Percentiles rank a stretch among this genome's conserved stretches.
Evolutionary conservation across 1,140 invertebrate species (phyloP).

Genomic region (Drosophila arawakana): DNA sequence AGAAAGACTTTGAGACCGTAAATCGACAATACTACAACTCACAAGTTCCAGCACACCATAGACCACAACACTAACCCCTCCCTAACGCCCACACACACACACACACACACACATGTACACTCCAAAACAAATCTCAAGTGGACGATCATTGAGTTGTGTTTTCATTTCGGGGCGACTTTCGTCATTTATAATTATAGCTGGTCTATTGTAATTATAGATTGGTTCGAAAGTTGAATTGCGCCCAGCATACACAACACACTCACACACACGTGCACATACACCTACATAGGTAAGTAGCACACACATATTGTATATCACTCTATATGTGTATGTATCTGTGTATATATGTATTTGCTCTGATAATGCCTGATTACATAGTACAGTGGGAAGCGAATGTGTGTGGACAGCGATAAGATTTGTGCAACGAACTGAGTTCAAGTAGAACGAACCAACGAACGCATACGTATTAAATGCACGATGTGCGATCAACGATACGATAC

Average conservation of each 20-base stretch:
- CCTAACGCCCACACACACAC: neutral
- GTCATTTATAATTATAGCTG: constrained; percentile 79
- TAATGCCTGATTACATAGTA: constrained; percentile 43
- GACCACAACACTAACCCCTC: neutral
- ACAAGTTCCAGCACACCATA: neutral
- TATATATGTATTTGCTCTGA: constrained; percentile 32
- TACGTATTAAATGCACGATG: constrained; percentile 36
- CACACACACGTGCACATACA: neutral
- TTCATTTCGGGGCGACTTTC: constrained; percentile 47
- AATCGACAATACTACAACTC: constrained; percentile 6
- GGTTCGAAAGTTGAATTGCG: constrained; percentile 27
- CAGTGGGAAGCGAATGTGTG: constrained; percentile 51
- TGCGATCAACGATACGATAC: constrained; percentile 3
- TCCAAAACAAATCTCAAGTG: constrained; percentile 31
- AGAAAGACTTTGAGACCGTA: constrained; percentile 31
- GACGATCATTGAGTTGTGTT: constrained; percentile 36
- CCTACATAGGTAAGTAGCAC: constrained; percentile 32
- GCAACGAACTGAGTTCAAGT: constrained; percentile 73
- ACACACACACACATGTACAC: neutral
- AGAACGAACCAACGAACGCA: constrained; percentile 20
- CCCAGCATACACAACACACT: constrained; percentile 16
- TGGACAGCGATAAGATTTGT: constrained; percentile 72
- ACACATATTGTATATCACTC: constrained; percentile 25
- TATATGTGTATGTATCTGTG: constrained; percentile 10
- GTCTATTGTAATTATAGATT: constrained; percentile 76